Evolutionary conservation across 2,888 invertebrate genomes (phyloP).

Genomic region (Meloe dianella): DNA sequence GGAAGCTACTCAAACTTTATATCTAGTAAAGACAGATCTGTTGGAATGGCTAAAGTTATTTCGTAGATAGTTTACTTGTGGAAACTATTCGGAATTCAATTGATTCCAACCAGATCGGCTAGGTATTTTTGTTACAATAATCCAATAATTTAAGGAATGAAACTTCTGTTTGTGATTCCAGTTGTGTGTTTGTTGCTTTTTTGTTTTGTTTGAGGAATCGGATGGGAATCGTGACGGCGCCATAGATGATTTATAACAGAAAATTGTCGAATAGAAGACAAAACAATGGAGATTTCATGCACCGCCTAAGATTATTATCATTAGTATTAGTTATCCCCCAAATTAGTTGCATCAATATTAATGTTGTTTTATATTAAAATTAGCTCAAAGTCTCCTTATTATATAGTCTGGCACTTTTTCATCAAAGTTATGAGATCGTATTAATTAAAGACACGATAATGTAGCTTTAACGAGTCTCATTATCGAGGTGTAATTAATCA

Average conservation of each 20-base stretch:
- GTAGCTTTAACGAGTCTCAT: slow-evolving; percentile 50
- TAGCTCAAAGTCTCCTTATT: slow-evolving; percentile 21
- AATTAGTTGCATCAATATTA: slow-evolving; percentile 2
- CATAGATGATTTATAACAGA: background rate
- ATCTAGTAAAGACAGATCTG: background rate
- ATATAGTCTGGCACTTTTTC: slow-evolving; percentile 35
- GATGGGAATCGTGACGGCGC: background rate
- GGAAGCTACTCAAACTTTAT: background rate
- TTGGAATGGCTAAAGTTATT: background rate
- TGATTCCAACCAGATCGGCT: background rate
- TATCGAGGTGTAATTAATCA: slow-evolving; percentile 51
- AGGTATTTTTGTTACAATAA: too few relatives aligned
- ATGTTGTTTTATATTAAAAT: slow-evolving; percentile 21
- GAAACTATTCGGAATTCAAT: too few relatives aligned
- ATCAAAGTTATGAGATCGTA: slow-evolving; percentile 35
- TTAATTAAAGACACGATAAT: slow-evolving; percentile 51
- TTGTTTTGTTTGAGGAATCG: background rate
- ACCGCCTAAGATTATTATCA: background rate
- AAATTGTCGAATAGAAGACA: background rate
- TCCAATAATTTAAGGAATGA: too few relatives aligned
- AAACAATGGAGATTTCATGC: background rate
- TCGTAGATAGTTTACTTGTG: background rate
- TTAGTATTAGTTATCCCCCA: background rate
- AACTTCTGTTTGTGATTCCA: background rate
- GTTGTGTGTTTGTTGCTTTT: too few relatives aligned